Percentiles rank a stretch among this genome's conserved stretches.
Conservation (phyloP, 35 echinoderm and acorn worm species). For the Acanthaster planci region DNA sequence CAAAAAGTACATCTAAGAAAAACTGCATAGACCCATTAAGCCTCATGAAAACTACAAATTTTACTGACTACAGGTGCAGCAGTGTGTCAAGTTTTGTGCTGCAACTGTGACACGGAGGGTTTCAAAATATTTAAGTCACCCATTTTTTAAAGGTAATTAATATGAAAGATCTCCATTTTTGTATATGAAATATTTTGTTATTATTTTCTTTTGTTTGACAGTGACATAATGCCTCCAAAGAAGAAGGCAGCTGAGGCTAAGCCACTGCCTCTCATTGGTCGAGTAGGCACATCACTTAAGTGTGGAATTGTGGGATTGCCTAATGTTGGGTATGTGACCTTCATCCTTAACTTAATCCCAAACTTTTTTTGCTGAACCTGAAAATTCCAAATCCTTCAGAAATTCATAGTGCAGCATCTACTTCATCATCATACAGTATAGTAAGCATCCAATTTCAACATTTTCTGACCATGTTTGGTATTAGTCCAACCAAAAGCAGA, state of each 20-base stretch:
- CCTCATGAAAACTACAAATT: no score
- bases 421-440: neutral
- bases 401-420: neutral
- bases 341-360: neutral
- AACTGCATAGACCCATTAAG: no score
- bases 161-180: no score
- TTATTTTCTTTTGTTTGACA: neutral
- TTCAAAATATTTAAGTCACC: no score
- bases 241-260: conserved; percentile 68
- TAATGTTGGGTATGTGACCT: conserved; percentile 89
- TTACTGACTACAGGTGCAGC: no score
- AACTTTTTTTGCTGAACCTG: neutral
- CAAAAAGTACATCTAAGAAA: no score
- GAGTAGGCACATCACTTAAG: conserved; percentile 80
- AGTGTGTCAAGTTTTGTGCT: no score
- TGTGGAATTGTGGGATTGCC: conserved; percentile 96
- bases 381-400: neutral
- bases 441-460: neutral
- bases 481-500: no score
- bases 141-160: no score
- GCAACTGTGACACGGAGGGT: no score
- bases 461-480: neutral
- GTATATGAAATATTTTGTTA: neutral
- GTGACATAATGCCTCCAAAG: conserved; percentile 82
- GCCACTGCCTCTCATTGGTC: conserved; percentile 71